Percentiles rank a stretch among this genome's conserved stretches.
Conservation (phyloP, 2,113 vertebrate genomes). For the Neodontobutis hainanensis region DNA sequence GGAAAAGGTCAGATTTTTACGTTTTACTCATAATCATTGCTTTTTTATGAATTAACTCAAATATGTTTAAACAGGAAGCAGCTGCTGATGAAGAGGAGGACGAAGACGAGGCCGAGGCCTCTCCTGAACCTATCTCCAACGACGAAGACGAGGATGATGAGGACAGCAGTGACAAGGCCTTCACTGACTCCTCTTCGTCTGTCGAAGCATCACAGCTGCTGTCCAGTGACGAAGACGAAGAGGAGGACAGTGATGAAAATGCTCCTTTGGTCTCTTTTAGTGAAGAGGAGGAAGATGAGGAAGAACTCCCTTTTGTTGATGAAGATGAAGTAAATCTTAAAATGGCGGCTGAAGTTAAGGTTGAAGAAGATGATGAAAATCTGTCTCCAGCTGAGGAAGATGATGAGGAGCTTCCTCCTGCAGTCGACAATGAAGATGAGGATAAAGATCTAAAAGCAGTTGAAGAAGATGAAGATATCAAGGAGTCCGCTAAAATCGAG, state of each 20-base stretch:
- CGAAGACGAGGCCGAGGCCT: constrained; percentile 27
- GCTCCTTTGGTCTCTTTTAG: constrained; percentile 25
- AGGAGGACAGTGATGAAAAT: constrained; percentile 40
- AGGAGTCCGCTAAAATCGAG: neutral
- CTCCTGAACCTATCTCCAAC: constrained; percentile 49
- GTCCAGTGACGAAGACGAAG: constrained; percentile 44
- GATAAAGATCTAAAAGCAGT: neutral
- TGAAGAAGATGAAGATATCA: neutral
- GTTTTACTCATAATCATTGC: too few species aligned
- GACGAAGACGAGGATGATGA: constrained; percentile 31
- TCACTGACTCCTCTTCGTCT: constrained; percentile 43
- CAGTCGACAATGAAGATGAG: neutral
- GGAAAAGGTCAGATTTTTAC: neutral
- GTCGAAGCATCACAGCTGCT: constrained; percentile 33
- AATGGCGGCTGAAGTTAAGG: constrained; percentile 17
- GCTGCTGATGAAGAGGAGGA: constrained; percentile 19
- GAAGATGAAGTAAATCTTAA: constrained; percentile 22
- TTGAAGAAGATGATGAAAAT: constrained; percentile 23
- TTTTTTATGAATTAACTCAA: neutral
- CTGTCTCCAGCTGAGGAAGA: too few species aligned
- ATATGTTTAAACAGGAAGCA: constrained; percentile 1
- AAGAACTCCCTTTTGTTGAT: neutral
- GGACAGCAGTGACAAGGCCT: constrained; percentile 32
- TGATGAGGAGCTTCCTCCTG: constrained; percentile 26
- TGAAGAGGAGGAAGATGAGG: constrained; percentile 55